Base-by-base conservation (phyloP, 2,888 invertebrate genomes). In the Drosophila atroscutellata region DNA sequence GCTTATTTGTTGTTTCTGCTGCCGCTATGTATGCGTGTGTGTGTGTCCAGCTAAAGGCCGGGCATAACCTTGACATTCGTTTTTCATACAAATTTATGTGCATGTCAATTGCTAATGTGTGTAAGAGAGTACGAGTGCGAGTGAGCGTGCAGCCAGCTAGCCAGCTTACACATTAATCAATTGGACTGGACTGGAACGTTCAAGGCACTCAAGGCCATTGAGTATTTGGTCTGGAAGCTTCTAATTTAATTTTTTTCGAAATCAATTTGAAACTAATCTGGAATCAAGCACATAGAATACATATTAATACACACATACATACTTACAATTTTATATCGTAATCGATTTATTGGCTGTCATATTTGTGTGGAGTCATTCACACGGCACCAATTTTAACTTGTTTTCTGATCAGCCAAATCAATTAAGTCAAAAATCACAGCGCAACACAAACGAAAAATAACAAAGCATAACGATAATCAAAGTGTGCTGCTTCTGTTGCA, bases 11-110 rank as follows among this genome's bases (percentile, higher is more conserved):
- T 49, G 20, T 51, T 55, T 39, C n/a, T 24, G 8, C 30, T 56
- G 34, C 52, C 66, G 55, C 24, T 30, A 32, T 18, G 52, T 39
- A 13, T 55, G 28, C 36, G 26, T 20, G 28, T 54, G 26, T 20
- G 34, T 36, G 6, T 37, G 72, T 61, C 59, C 61, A 62, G 42
- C 54, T 63, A 57, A 57, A 65, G 28, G 59, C 59, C 56, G 58
- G 61, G 63, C 61, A 36, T 65, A 83, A 79, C 84, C 84, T 84
- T 84, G 84, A 84, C 84, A 87, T 85, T 87, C 76, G 87, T 20
- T 83, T 69, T 73, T 56, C 68, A 81, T 66, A 54, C 66, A 63
- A 81, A 80, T 68, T 73, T 65, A 70, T 75, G 76, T 68, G 75
- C 85, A 80, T 85, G 72, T 36, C 72, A 68, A 75, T 75, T 51